Percentiles rank a stretch among this genome's conserved stretches.
These are phyloP conservation scores for Podilymbus podiceps DNA, from an alignment of 2,113 vertebrate genomes.

Conservation along the genomic window DNA sequence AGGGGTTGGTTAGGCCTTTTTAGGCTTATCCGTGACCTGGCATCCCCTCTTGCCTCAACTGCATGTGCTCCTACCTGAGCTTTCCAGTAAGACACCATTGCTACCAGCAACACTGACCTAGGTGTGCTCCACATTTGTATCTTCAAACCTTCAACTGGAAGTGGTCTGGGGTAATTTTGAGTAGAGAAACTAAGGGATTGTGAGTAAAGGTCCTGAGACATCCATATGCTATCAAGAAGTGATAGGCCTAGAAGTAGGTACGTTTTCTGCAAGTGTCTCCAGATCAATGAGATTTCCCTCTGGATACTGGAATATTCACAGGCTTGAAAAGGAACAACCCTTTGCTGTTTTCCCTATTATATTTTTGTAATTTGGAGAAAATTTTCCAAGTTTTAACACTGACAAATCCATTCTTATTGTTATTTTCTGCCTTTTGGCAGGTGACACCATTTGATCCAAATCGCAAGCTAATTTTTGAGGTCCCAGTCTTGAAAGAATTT, in stretches of 20 bases:
- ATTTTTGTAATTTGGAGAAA: not conserved
- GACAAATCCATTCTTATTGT: not conserved
- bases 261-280: not conserved
- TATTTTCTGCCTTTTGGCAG: not conserved
- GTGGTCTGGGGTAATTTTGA: not conserved
- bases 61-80: not conserved
- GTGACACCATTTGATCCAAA: not conserved
- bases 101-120: not conserved
- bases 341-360: not conserved
- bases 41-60: not conserved
- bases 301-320: not conserved
- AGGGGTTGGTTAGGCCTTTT: not conserved
- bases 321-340: not conserved
- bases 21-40: not conserved
- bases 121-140: not conserved
- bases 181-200: not conserved
- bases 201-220: not conserved
- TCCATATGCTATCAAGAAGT: not conserved
- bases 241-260: not conserved
- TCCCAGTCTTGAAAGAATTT: not conserved
- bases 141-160: not conserved
- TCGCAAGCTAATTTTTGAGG: not conserved
- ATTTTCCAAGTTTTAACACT: not conserved
- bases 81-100: not conserved
- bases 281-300: not conserved